Percentiles rank a stretch among this genome's conserved stretches.
These are phyloP conservation scores for Cephalopterus ornatus DNA, from an alignment of 2,113 vertebrate species.

Conservation along the genomic window DNA sequence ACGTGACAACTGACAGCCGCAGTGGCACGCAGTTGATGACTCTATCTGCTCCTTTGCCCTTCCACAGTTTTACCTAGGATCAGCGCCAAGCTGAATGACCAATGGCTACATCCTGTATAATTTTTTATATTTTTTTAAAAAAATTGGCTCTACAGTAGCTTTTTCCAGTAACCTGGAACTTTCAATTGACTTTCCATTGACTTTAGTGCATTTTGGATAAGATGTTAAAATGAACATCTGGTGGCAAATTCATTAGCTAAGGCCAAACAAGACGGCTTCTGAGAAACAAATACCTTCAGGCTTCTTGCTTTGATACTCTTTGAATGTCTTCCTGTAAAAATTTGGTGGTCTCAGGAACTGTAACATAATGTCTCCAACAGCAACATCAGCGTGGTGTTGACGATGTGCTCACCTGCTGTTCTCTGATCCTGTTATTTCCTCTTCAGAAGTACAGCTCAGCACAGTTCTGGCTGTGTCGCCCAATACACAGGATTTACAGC, in stretches of 20 bases:
- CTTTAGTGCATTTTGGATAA: slow-evolving; percentile 25
- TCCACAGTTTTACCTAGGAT: neutral
- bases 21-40: neutral
- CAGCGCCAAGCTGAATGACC: neutral
- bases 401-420: slow-evolving; percentile 32
- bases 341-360: neutral
- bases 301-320: neutral
- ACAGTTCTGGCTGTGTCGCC: neutral
- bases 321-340: neutral
- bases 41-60: neutral
- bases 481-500: slow-evolving; percentile 5
- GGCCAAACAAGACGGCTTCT: neutral
- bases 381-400: neutral
- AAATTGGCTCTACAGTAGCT: neutral
- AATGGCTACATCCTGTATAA: neutral
- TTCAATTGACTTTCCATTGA: slow-evolving; percentile 31
- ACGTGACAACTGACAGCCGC: neutral
- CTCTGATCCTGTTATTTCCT: slow-evolving; percentile 27
- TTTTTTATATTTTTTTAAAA: neutral
- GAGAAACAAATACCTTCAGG: neutral
- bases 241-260: slow-evolving; percentile 25
- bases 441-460: slow-evolving; percentile 3
- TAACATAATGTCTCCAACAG: neutral
- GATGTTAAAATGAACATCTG: slow-evolving; percentile 27
- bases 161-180: slow-evolving; percentile 10